Evolutionary conservation across 2,888 invertebrate species (phyloP).

Genomic region (Rhingia rostrata): DNA sequence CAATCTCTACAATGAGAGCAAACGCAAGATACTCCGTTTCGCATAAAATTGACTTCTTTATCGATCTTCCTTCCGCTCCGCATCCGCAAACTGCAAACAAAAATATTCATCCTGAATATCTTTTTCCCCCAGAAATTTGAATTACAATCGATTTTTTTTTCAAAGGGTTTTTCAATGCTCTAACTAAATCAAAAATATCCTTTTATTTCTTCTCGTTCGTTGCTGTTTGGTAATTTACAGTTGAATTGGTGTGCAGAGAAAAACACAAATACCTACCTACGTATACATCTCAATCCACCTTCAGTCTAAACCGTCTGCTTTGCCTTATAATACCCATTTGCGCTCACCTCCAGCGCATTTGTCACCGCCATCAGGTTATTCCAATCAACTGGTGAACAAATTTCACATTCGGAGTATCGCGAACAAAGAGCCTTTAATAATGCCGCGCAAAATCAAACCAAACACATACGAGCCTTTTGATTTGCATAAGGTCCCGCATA

Average conservation of each 20-base stretch:
- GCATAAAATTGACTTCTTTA: conserved; percentile 75
- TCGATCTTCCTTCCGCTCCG: conserved; percentile 66
- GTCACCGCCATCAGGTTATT: conserved; percentile 71
- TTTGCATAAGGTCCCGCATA: conserved; percentile 70
- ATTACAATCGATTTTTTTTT: conserved; percentile 70
- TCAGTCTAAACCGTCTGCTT: conserved; percentile 19
- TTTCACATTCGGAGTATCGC: conserved; percentile 50
- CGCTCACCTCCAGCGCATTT: conserved; percentile 70
- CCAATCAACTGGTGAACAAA: conserved; percentile 69
- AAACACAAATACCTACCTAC: not conserved
- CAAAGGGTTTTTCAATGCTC: conserved; percentile 38
- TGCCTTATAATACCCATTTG: conserved; percentile 58
- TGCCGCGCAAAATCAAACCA: conserved; percentile 66
- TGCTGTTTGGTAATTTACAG: conserved; percentile 65
- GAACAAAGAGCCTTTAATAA: conserved; percentile 74
- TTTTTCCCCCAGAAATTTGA: conserved; percentile 66
- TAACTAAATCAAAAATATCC: conserved; percentile 56
- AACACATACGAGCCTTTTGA: conserved; percentile 55
- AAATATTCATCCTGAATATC: conserved; percentile 46
- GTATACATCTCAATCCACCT: not conserved
- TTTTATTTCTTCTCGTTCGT: conserved; percentile 1
- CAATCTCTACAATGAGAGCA: conserved; percentile 46
- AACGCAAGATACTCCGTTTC: conserved; percentile 62
- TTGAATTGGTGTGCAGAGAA: conserved; percentile 43
- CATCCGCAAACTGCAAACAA: conserved; percentile 46